phyloP scores from a whole-genome alignment of 2,797 vertebrate species.

The Erethizon dorsatum region DNA sequence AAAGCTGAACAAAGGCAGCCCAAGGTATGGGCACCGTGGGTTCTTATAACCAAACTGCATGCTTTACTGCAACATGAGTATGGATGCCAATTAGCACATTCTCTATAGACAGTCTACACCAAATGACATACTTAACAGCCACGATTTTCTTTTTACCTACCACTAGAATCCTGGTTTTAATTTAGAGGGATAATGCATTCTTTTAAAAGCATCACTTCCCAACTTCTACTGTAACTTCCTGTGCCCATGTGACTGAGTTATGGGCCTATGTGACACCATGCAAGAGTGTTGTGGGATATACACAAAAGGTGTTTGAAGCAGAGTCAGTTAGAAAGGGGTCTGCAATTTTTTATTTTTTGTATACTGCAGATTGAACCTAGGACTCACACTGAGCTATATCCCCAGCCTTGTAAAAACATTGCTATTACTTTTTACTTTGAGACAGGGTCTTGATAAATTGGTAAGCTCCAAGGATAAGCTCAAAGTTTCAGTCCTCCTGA shows the following conservation, averaged over 20 bases:
- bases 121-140: background rate
- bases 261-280: background rate
- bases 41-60: slow-evolving; percentile 47
- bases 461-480: background rate
- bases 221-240: background rate
- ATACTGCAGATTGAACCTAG: background rate
- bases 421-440: background rate
- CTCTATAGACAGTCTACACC: background rate
- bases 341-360: background rate
- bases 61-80: slow-evolving; percentile 27
- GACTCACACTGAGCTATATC: background rate
- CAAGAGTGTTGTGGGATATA: background rate
- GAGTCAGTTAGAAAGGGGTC: background rate
- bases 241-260: background rate
- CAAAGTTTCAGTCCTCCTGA: background rate
- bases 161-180: background rate
- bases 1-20: slow-evolving; percentile 20
- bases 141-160: background rate
- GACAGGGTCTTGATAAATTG: background rate
- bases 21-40: background rate
- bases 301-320: background rate
- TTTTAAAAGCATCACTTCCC: background rate
- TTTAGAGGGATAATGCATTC: background rate
- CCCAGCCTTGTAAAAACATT: background rate
- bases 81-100: background rate